These are phyloP conservation scores for Pogoniulus pusillus DNA, from an alignment of 2,797 vertebrate genomes.

Conservation along the genomic window DNA sequence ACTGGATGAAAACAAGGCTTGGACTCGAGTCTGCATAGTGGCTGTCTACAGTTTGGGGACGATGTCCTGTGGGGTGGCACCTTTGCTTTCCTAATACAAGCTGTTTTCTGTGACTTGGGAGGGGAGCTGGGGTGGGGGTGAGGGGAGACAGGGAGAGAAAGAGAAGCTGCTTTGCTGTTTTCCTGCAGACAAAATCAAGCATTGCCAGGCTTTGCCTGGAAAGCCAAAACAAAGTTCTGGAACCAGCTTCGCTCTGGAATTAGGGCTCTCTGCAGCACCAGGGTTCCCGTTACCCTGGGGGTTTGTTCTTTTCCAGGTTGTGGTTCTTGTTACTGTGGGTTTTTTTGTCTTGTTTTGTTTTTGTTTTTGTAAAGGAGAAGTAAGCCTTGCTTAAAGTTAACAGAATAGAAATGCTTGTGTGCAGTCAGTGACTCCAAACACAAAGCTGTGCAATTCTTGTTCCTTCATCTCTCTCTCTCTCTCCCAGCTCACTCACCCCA, in stretches of 20 bases:
- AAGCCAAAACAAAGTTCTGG: slow-evolving; percentile 44
- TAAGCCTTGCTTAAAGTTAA: slow-evolving; percentile 58
- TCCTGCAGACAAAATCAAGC: neutral
- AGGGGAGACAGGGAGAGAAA: neutral
- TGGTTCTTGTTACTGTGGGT: slow-evolving; percentile 58
- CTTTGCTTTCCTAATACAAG: slow-evolving; percentile 43
- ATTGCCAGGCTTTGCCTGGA: slow-evolving; percentile 31
- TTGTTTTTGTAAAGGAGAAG: slow-evolving; percentile 27
- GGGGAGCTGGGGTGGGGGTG: neutral
- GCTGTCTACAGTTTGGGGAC: slow-evolving; percentile 51
- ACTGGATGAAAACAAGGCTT: neutral
- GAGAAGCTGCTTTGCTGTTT: slow-evolving; percentile 53
- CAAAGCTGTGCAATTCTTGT: slow-evolving; percentile 73
- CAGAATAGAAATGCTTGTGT: slow-evolving; percentile 29
- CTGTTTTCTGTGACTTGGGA: neutral
- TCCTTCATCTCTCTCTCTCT: slow-evolving; percentile 40
- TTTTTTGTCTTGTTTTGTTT: neutral
- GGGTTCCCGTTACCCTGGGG: neutral
- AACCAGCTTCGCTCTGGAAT: slow-evolving; percentile 40
- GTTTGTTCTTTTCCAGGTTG: slow-evolving; percentile 21
- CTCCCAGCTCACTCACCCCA: slow-evolving; percentile 7
- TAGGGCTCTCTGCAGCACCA: slow-evolving; percentile 11
- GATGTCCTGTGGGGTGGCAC: slow-evolving; percentile 23
- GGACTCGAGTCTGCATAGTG: slow-evolving; percentile 5
- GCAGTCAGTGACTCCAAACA: slow-evolving; percentile 69